A percentile compares a stretch with the other conserved stretches of the same genome.
phyloP scores from a whole-genome alignment of 2,888 invertebrate genomes.

The Galeruca laticollis region DNA sequence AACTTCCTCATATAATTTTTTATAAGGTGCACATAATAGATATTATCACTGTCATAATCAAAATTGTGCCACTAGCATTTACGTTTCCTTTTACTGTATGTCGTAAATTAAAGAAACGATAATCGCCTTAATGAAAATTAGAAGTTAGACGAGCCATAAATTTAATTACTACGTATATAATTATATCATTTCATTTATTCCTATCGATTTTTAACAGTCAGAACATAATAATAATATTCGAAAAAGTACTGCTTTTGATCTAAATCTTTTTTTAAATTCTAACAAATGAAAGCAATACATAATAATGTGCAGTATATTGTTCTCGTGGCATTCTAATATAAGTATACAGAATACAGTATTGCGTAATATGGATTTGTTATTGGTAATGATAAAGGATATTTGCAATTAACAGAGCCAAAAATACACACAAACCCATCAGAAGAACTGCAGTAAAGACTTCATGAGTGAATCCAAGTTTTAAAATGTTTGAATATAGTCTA shows the following conservation, averaged over 20 bases:
- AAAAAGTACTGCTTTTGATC: not conserved
- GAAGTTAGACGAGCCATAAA: conserved; percentile 51
- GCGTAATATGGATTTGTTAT: too few relatives aligned
- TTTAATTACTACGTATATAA: conserved; percentile 52
- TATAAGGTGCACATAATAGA: not conserved
- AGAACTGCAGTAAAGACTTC: too few relatives aligned
- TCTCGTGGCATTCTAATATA: too few relatives aligned
- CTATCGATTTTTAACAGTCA: not conserved
- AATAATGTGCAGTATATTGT: too few relatives aligned
- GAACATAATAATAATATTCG: not conserved
- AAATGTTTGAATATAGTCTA: too few relatives aligned
- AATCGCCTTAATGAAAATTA: conserved; percentile 51
- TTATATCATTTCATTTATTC: conserved; percentile 21
- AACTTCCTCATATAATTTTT: not conserved
- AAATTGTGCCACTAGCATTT: not conserved
- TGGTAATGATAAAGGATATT: too few relatives aligned
- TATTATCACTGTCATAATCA: conserved; percentile 5
- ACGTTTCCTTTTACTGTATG: conserved; percentile 12
- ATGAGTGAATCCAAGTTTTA: too few relatives aligned
- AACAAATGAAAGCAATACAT: too few relatives aligned
- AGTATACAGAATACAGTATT: too few relatives aligned
- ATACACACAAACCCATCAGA: too few relatives aligned
- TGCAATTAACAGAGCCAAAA: too few relatives aligned
- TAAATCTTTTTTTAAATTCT: too few relatives aligned
- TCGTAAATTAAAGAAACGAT: conserved; percentile 34